A percentile compares a stretch with the other conserved stretches of the same genome.
Conservation (phyloP, 2,888 invertebrate species). For the Colostygia pectinataria region DNA sequence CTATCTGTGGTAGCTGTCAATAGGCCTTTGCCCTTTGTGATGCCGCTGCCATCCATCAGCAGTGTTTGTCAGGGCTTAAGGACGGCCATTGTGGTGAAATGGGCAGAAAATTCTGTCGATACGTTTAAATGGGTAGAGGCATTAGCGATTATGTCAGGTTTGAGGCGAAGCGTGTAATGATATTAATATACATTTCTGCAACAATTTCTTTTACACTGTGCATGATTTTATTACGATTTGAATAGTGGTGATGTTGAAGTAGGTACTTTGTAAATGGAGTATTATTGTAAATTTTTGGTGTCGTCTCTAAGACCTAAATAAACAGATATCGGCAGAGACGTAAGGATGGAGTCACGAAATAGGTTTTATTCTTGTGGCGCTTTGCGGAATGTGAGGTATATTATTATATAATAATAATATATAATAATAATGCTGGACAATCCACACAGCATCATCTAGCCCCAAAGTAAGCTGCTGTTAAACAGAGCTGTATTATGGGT, state of each 20-base stretch:
- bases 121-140: slow-evolving; percentile 58
- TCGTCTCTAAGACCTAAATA: too few species aligned
- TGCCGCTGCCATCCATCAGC: slow-evolving; percentile 70
- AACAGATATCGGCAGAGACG: too few species aligned
- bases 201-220: not conserved
- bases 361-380: too few species aligned
- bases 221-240: not conserved
- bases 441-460: too few species aligned
- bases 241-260: not conserved
- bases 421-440: too few species aligned
- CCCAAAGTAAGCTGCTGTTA: too few species aligned
- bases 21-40: slow-evolving; percentile 68
- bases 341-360: too few species aligned
- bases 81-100: slow-evolving; percentile 67
- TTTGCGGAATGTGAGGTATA: too few species aligned
- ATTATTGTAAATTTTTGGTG: not conserved
- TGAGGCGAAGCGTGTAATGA: slow-evolving; percentile 45
- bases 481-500: too few species aligned
- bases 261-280: too few species aligned
- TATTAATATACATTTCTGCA: slow-evolving; percentile 33
- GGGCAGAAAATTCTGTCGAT: slow-evolving; percentile 70
- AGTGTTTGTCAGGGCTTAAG: slow-evolving; percentile 59
- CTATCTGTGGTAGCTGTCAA: slow-evolving; percentile 54
- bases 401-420: too few species aligned
- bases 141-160: slow-evolving; percentile 67